Percentiles rank a stretch among this genome's conserved stretches.
Evolutionary conservation across 2,113 vertebrate species (phyloP).

Genomic region (Lasiurus cinereus): DNA sequence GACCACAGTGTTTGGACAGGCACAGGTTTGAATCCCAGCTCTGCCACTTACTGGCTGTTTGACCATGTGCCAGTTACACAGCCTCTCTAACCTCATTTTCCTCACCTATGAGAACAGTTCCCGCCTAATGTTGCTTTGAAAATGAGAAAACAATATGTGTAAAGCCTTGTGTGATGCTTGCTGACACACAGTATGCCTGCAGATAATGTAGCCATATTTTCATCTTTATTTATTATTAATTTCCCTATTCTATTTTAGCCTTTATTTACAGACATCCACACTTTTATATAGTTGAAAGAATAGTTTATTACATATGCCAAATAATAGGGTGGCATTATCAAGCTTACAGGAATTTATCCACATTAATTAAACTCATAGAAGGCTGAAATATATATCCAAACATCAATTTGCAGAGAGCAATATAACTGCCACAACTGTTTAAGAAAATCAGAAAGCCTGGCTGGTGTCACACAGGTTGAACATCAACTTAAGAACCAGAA

Average conservation of each 20-base stretch:
- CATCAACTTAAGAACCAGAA: too few relatives aligned
- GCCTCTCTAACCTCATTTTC: neutral
- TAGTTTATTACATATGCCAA: neutral
- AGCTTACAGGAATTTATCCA: neutral
- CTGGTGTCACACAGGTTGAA: too few relatives aligned
- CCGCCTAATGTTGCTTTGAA: neutral
- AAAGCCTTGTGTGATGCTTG: neutral
- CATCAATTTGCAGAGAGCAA: neutral
- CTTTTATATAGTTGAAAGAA: neutral
- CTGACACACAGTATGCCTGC: neutral
- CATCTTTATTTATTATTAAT: neutral
- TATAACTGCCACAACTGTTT: neutral
- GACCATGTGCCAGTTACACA: neutral
- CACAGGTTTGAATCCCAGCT: neutral
- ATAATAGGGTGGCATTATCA: neutral
- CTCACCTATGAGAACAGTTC: neutral
- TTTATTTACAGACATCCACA: neutral
- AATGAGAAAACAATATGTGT: neutral
- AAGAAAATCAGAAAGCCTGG: neutral
- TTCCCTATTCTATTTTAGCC: neutral
- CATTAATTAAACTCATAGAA: neutral
- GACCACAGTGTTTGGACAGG: neutral
- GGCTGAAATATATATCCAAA: neutral
- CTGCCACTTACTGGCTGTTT: neutral
- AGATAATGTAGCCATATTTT: neutral